A percentile compares a stretch with the other conserved stretches of the same genome.
Evolutionary conservation across 2,888 invertebrate species (phyloP).

Genomic region (Drosophila multiciliata): DNA sequence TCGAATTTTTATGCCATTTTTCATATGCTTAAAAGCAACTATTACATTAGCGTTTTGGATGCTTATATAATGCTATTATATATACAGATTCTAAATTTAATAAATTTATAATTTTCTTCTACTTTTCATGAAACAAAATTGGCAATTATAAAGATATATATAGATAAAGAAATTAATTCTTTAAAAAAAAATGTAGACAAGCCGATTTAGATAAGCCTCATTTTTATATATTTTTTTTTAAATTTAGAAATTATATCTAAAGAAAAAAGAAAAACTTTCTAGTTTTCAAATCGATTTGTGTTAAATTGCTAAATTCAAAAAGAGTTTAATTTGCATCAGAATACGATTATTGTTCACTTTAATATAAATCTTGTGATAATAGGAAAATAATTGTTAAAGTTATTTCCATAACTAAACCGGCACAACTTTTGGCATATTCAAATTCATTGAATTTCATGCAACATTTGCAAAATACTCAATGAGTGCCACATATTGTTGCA

Average conservation of each 20-base stretch:
- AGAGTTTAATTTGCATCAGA: not conserved
- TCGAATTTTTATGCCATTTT: too few relatives aligned
- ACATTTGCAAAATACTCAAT: not conserved
- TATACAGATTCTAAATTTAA: too few relatives aligned
- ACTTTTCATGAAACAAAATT: not conserved
- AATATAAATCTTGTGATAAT: not conserved
- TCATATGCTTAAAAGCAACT: not conserved
- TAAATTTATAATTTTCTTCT: too few relatives aligned
- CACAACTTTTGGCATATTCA: not conserved
- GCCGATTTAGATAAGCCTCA: not conserved
- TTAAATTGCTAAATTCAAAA: too few relatives aligned
- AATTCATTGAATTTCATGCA: not conserved
- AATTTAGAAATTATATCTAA: too few relatives aligned
- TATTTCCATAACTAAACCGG: not conserved
- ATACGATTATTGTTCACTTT: not conserved
- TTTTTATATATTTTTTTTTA: not conserved
- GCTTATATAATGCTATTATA: too few relatives aligned
- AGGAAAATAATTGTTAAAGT: not conserved
- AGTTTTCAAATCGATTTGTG: too few relatives aligned
- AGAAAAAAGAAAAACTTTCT: too few relatives aligned
- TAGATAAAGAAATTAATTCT: not conserved
- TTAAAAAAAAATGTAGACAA: too few relatives aligned
- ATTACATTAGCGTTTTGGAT: accelerated
- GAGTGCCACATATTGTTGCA: slow-evolving; percentile 3
- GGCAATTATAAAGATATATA: too few relatives aligned